Evolutionary conservation across 2,797 vertebrate genomes (phyloP).

Genomic region (Takifugu rubripes): DNA sequence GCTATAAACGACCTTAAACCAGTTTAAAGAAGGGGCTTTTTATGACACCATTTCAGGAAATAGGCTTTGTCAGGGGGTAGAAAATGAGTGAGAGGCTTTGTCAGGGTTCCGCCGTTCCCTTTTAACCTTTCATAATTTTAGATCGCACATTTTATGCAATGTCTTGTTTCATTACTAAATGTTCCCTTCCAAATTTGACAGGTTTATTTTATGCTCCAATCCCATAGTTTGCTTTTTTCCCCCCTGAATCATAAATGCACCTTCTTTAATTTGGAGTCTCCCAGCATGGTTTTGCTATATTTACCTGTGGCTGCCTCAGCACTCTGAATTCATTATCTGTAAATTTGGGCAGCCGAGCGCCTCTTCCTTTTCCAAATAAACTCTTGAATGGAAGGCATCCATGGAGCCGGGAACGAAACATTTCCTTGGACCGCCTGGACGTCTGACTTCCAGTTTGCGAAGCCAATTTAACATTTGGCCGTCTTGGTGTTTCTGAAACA

Average conservation of each 20-base stretch:
- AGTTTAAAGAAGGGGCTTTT: conserved; percentile 10
- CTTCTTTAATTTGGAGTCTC: conserved; percentile 37
- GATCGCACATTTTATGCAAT: conserved; percentile 30
- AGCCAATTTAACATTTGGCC: conserved; percentile 38
- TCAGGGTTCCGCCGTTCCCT: conserved; percentile 44
- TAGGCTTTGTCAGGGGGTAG: conserved; percentile 45
- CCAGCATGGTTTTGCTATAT: conserved; percentile 37
- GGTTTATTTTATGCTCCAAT: conserved; percentile 48
- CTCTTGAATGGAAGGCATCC: conserved; percentile 54
- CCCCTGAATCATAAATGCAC: conserved; percentile 16
- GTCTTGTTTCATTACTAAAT: conserved; percentile 45
- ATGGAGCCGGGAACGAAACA: conserved; percentile 42
- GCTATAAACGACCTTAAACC: conserved; percentile 43
- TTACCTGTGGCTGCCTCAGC: conserved; percentile 55
- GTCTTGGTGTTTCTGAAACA: conserved; percentile 31
- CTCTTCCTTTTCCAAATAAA: conserved; percentile 46
- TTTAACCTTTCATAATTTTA: conserved; percentile 42
- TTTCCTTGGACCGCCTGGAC: conserved; percentile 26
- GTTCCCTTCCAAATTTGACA: conserved; percentile 32
- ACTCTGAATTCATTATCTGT: conserved; percentile 52
- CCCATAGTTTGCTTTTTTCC: not conserved
- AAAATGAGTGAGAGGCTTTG: too few relatives aligned
- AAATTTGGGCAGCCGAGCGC: conserved; percentile 43
- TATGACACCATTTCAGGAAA: conserved; percentile 35
- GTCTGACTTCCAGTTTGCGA: conserved; percentile 45